These are phyloP conservation scores for Alviniconcha marisindica DNA, from an alignment of 1,140 invertebrate genomes.

Conservation along the genomic window DNA sequence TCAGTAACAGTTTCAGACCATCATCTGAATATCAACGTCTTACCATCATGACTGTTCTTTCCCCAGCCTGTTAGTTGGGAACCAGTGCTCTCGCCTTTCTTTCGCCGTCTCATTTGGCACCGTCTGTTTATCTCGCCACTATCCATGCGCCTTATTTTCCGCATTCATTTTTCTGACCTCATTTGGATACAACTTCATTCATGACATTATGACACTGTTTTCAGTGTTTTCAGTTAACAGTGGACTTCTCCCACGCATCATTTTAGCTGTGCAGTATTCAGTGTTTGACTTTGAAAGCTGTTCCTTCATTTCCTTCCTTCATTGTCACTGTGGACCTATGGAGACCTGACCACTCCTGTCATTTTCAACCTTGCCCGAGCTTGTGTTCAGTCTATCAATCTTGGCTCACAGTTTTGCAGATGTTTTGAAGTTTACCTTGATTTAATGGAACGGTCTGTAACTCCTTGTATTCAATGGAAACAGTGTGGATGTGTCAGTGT, in stretches of 20 bases:
- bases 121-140: conserved; percentile 21
- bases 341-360: not conserved
- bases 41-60: not conserved
- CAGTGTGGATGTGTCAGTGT: too few relatives aligned
- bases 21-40: not conserved
- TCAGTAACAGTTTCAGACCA: conserved; percentile 3
- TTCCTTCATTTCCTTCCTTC: not conserved
- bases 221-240: not conserved
- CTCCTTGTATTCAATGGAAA: too few relatives aligned
- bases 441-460: too few relatives aligned
- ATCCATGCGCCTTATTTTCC: not conserved
- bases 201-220: not conserved
- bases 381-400: not conserved
- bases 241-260: not conserved
- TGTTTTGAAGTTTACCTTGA: not conserved
- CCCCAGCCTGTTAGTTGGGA: not conserved
- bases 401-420: not conserved
- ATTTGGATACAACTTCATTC: not conserved
- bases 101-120: conserved; percentile 20
- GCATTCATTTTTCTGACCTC: not conserved
- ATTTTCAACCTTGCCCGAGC: not conserved
- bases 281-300: not conserved
- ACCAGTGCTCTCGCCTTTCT: not conserved
- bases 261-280: conserved; percentile 12
- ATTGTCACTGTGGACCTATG: not conserved